A percentile compares a stretch with the other conserved stretches of the same genome.
Conservation (phyloP, 1,140 invertebrate species). For the Drosophila burlai region DNA sequence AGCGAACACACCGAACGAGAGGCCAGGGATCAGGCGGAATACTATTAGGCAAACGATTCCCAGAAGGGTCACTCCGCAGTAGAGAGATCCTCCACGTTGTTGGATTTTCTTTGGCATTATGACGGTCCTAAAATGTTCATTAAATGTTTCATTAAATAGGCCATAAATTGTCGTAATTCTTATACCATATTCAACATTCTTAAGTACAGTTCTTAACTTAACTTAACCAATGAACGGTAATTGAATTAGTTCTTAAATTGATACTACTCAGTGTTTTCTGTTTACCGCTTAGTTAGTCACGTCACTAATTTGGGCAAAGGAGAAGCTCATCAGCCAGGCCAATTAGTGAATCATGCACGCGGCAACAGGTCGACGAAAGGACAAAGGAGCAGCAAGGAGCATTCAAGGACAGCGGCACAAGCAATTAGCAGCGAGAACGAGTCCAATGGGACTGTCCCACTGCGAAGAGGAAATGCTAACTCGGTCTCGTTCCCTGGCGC, state of each 20-base stretch:
- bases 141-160: not conserved
- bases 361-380: conserved; percentile 39
- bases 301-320: conserved; percentile 17
- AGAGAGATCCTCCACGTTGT: conserved; percentile 51
- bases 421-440: conserved; percentile 43
- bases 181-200: too few relatives aligned
- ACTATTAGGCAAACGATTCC: conserved; percentile 49
- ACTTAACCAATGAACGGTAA: not conserved
- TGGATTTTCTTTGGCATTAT: conserved; percentile 56
- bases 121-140: conserved; percentile 21
- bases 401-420: conserved; percentile 21
- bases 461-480: conserved; percentile 5
- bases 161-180: not conserved
- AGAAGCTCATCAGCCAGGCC: not conserved
- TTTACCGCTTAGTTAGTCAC: conserved; percentile 9
- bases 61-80: conserved; percentile 63
- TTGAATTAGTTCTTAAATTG: conserved; percentile 4
- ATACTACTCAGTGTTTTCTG: not conserved
- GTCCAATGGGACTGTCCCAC: conserved; percentile 30
- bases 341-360: conserved; percentile 32
- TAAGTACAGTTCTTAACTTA: not conserved
- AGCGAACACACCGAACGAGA: conserved; percentile 55
- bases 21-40: conserved; percentile 61
- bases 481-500: conserved; percentile 11
- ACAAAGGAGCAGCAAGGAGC: conserved; percentile 7